Evolutionary conservation across 2,888 invertebrate species (phyloP).

Genomic region (Nemapogon koenigi): DNA sequence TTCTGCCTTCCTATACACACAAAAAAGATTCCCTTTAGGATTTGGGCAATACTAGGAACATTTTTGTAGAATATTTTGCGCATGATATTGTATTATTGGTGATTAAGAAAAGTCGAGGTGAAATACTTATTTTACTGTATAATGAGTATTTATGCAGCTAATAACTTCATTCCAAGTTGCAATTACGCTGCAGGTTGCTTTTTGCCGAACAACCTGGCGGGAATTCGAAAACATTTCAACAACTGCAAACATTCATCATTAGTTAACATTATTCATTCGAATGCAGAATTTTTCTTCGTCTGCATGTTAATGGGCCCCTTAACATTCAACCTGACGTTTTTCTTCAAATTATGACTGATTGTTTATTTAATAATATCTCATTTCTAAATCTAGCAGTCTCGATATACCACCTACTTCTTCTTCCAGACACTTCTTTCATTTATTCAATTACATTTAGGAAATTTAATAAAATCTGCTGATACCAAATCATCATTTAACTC

Average conservation of each 20-base stretch:
- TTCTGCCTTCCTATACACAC: constrained; percentile 15
- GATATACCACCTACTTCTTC: too few relatives aligned
- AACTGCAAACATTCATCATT: constrained; percentile 47
- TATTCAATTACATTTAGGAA: too few relatives aligned
- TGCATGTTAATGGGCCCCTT: constrained; percentile 35
- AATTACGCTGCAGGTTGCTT: constrained; percentile 39
- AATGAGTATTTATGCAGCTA: constrained; percentile 23
- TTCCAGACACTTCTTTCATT: too few relatives aligned
- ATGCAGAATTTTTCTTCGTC: constrained; percentile 41
- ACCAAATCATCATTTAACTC: too few relatives aligned
- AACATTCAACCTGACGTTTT: too few relatives aligned
- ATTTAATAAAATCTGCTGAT: too few relatives aligned
- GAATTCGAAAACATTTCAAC: constrained; percentile 35
- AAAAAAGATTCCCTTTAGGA: constrained; percentile 18
- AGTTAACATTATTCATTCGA: constrained; percentile 43
- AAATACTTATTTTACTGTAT: background rate
- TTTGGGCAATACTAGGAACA: too few relatives aligned
- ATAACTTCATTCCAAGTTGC: constrained; percentile 39
- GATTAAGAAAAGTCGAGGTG: constrained; percentile 7
- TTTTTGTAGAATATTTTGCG: too few relatives aligned
- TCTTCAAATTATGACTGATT: too few relatives aligned
- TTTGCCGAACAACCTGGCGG: constrained; percentile 24
- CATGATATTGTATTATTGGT: constrained; percentile 14
- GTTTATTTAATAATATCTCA: too few relatives aligned
- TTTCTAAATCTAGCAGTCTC: too few relatives aligned